Base-by-base conservation (phyloP, 23 tunicate species). In the Ascidia mentula region DNA sequence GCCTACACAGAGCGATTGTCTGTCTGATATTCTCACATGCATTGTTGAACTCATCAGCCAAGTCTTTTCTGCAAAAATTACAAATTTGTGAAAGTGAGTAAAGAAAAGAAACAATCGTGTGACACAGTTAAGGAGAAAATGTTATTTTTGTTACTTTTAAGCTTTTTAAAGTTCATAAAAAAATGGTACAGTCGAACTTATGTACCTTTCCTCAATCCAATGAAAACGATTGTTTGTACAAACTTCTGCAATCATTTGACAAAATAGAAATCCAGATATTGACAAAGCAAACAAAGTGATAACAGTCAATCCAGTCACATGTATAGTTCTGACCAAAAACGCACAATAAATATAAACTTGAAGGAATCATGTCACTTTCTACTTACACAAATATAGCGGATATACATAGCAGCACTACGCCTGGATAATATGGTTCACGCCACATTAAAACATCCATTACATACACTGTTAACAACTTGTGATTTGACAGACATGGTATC, bases 301-400 rank as follows among this genome's bases (percentile, higher is more conserved):
- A 53, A 53, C 12, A 53, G 65, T 20, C 24, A 53, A 53, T 20
- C 24, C 24, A 28, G 24, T 28, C 22, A 53, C 22, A 26, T 26
- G 24, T 28, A 53, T 20, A 20, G 65, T 53, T 53, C 65, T 53
- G 65, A 53, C 22, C 22, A 53, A 15, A 53, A 3, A 53, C 65
- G 53, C 53, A 42, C 15, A 42, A 42, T 9, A 42, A 42, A 15
- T 42, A 9, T 42, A 15, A 9, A 42, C 53, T n/a, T n/a, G n/a
- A n/a, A 42, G 15, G 15, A 42, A 12, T 15, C 53, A 42, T 15
- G 24, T 53, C 24, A 53, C 65, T 42, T 42, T 20, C 2, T 53
- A 53, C 74, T 70, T 70, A 70, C 74, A 70, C 18, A 28, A 70
- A 70, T 28, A 70, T 6, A 28, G 38, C 37, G 13, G 74, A 70